phyloP scores from a whole-genome alignment of 1,140 invertebrate species.

The Caenorhabditis brenneri region DNA sequence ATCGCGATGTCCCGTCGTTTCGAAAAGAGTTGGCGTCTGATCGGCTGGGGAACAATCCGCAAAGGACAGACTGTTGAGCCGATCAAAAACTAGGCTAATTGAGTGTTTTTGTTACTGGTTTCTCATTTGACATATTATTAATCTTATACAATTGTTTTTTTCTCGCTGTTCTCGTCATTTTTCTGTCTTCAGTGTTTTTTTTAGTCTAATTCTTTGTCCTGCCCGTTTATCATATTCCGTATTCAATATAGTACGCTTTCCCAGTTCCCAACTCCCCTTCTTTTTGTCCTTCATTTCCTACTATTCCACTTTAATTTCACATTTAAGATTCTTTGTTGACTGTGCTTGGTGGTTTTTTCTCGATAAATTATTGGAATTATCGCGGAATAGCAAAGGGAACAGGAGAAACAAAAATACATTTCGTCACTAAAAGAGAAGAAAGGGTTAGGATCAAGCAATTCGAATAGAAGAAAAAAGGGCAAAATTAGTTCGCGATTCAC shows the following conservation, averaged over 20 bases:
- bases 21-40: constrained; percentile 98
- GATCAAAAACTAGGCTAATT: background rate
- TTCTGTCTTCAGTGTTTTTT: background rate
- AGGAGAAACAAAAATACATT: too few species aligned
- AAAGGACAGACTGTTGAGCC: constrained; percentile 82
- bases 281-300: background rate
- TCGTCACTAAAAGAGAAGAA: too few species aligned
- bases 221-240: background rate
- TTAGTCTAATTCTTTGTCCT: background rate
- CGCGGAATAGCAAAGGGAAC: background rate
- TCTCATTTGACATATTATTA: constrained; percentile 20
- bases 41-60: constrained; percentile 94
- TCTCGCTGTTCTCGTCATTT: background rate
- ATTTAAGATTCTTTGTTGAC: background rate
- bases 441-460: too few species aligned
- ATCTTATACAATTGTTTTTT: constrained; percentile 35
- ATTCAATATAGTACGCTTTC: background rate
- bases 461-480: too few species aligned
- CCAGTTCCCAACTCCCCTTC: background rate
- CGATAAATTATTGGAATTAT: constrained; percentile 28
- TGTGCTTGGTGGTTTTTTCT: constrained; percentile 19
- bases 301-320: background rate
- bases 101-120: background rate
- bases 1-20: constrained; percentile 95
- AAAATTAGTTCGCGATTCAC: too few species aligned